Conservation (phyloP, 2,113 vertebrate genomes). For the Thermophis baileyi region DNA sequence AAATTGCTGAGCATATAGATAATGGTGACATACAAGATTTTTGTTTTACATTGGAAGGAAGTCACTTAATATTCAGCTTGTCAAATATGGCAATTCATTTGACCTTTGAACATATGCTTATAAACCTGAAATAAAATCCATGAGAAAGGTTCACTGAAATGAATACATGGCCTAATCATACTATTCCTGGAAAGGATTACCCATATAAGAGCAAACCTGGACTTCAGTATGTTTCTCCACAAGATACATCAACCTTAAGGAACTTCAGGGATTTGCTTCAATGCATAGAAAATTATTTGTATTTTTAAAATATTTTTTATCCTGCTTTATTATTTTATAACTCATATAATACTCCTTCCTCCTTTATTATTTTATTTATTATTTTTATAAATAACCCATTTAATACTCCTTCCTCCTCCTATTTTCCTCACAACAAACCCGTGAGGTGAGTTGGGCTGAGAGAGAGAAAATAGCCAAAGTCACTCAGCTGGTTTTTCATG, state of each 20-base stretch:
- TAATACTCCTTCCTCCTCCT: background rate
- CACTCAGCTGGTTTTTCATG: background rate
- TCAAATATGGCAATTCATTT: background rate
- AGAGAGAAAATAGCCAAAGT: background rate
- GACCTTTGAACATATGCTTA: background rate
- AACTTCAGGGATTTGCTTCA: background rate
- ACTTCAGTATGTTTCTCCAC: background rate
- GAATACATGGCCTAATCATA: background rate
- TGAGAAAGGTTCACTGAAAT: background rate
- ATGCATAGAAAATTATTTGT: background rate
- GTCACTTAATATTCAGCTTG: background rate
- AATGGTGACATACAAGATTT: background rate
- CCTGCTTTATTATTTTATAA: background rate
- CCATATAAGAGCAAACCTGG: background rate
- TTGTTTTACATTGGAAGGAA: background rate
- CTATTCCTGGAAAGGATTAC: background rate
- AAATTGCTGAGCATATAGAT: background rate
- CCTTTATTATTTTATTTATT: background rate
- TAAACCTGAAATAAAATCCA: background rate
- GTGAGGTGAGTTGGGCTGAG: background rate
- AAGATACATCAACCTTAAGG: background rate
- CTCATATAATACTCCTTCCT: background rate
- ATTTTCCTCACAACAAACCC: background rate
- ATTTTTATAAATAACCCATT: background rate
- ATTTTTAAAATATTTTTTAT: background rate